Evolutionary conservation across 1,140 invertebrate genomes (phyloP).

Genomic region (Nymphalis io): DNA sequence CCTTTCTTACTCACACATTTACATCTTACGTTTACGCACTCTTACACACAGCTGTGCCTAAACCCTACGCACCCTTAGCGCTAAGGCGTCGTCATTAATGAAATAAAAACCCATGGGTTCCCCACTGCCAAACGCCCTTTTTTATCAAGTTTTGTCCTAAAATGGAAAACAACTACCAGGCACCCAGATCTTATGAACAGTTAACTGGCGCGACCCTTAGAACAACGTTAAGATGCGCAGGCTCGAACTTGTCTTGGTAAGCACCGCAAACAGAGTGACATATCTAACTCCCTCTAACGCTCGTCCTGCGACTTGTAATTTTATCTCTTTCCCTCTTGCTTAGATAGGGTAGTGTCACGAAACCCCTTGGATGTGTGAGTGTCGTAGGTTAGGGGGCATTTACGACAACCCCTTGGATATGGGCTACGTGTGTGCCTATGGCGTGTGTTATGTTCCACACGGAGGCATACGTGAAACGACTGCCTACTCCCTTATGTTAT

Average conservation of each 20-base stretch:
- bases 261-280: conserved; percentile 48
- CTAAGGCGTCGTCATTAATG: conserved; percentile 31
- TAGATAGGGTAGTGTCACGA: conserved; percentile 54
- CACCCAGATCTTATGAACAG: conserved; percentile 54
- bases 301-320: conserved; percentile 16
- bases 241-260: conserved; percentile 65
- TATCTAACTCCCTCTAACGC: conserved; percentile 72
- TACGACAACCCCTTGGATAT: conserved; percentile 67
- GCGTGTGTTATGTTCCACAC: conserved; percentile 63
- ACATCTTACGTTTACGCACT: conserved; percentile 8
- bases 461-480: conserved; percentile 63
- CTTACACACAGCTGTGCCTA: neutral
- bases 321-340: conserved; percentile 61
- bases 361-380: conserved; percentile 50
- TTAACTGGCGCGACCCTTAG: conserved; percentile 64
- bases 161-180: conserved; percentile 80
- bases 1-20: neutral
- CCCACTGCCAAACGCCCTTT: conserved; percentile 57
- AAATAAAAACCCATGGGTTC: neutral
- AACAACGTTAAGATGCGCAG: conserved; percentile 71
- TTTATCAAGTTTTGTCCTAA: conserved; percentile 81
- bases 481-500: conserved; percentile 60
- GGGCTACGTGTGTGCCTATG: conserved; percentile 65
- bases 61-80: conserved; percentile 56
- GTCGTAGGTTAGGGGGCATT: conserved; percentile 61